A percentile compares a stretch with the other conserved stretches of the same genome.
phyloP scores from a whole-genome alignment of 2,797 vertebrate genomes.

The Zenarchopterus dispar region DNA sequence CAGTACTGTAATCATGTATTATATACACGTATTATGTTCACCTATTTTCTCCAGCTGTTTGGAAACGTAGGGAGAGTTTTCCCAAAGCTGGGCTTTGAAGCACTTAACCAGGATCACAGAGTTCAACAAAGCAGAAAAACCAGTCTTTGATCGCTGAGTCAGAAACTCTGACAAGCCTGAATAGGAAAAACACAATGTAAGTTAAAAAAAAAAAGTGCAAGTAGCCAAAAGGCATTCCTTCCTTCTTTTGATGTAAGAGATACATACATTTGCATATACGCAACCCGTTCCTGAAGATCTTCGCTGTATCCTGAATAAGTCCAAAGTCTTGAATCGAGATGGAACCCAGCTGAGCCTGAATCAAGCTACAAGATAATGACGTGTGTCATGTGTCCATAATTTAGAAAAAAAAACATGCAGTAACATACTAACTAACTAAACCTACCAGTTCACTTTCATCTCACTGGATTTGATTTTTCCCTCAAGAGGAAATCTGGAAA shows the following conservation, averaged over 20 bases:
- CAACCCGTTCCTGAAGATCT: conserved; percentile 93
- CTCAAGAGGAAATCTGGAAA: conserved; percentile 90
- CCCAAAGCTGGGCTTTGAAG: conserved; percentile 96
- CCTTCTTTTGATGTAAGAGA: background rate
- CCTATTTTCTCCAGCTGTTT: conserved; percentile 98
- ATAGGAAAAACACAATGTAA: conserved; percentile 42
- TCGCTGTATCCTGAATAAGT: conserved; percentile 92
- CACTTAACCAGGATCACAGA: conserved; percentile 93
- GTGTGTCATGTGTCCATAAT: background rate
- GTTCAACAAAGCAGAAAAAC: conserved; percentile 87
- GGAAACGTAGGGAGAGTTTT: conserved; percentile 92
- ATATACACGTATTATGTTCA: conserved; percentile 55
- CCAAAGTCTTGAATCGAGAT: conserved; percentile 95
- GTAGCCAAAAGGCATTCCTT: background rate
- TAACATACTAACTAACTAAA: background rate
- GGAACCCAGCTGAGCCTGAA: conserved; percentile 95
- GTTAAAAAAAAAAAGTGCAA: background rate
- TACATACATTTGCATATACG: conserved; percentile 92
- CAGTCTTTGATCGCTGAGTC: conserved; percentile 81
- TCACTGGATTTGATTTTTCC: conserved; percentile 96
- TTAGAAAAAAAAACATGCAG: background rate
- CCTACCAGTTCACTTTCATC: conserved; percentile 99
- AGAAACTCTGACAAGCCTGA: conserved; percentile 93
- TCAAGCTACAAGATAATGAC: conserved; percentile 82
- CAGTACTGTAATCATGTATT: background rate